Evolutionary conservation across 2,888 invertebrate species (phyloP), one percentile per base, ranked within the genome.

Genomic region (Rotaria socialis): DNA sequence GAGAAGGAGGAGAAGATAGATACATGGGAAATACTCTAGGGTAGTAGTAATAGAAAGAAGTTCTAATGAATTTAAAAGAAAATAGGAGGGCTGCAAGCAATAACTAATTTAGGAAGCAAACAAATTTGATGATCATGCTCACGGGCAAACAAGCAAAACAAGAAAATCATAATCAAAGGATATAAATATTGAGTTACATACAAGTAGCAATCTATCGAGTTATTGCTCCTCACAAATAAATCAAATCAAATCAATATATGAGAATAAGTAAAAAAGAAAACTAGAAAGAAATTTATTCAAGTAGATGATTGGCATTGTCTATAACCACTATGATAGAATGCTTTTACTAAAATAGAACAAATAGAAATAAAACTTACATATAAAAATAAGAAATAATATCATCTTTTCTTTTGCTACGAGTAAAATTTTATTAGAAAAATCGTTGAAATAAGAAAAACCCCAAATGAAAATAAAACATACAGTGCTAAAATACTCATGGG

Each of bases 151-250:
- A 60, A 27, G 60, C 60, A 67, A 67, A 67, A 67, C 67, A 67
- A 67, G 67, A 35, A 67, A 67, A 35, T 67, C 35, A 41, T 67
- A 67, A 67, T 67, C 67, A 67, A 67, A 67, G 35, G 35, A 35
- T 67, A 67, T 41, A 35, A 16, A 67, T 67, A 35, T 19, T 67
- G 67, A 67, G 67, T 67, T 35, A 35, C 67, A 67, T 67, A 6
- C 35, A 67, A 67, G 16, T 35, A 35, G 14, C 27, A 35, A 35
- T 67, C 67, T 41, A 67, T 41, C 67, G 4, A 41, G 67, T 67
- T 67, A 41, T 67, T 67, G 6, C 67, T 35, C 19, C 67, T 67
- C 16, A 14, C 67, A 35, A 67, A 41, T 11, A 27, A 60, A 60
- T 60, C n/a, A 27, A 60, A 60, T 60, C 27, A 60, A n/a, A 60